A percentile compares a stretch with the other conserved stretches of the same genome.
phyloP scores from a whole-genome alignment of 2,113 vertebrate species.

The Phrynocephalus versicolor region DNA sequence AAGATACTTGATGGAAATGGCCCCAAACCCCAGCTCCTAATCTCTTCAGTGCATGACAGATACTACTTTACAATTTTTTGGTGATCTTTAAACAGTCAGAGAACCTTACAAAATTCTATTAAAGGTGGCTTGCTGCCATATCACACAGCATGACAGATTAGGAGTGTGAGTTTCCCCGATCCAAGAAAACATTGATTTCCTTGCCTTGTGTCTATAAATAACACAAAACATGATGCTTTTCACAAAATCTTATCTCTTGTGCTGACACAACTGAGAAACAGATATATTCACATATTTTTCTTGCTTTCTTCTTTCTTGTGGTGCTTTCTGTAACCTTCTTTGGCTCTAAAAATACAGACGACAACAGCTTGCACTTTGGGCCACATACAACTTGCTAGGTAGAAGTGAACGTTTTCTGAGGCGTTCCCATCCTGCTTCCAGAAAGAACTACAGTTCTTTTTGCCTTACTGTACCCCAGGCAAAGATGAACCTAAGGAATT shows the following conservation, averaged over 20 bases:
- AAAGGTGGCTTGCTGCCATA: slow-evolving; percentile 32
- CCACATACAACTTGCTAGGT: neutral
- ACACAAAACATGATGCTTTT: slow-evolving; percentile 27
- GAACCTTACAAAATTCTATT: neutral
- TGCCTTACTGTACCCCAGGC: slow-evolving; percentile 29
- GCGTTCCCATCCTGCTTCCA: slow-evolving; percentile 37
- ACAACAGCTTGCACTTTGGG: neutral
- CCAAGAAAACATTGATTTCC: slow-evolving; percentile 47
- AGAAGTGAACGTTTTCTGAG: slow-evolving; percentile 20
- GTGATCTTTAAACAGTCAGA: neutral
- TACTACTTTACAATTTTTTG: neutral
- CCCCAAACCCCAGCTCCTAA: slow-evolving; percentile 2
- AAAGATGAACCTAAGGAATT: slow-evolving; percentile 6
- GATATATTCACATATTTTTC: slow-evolving; percentile 1
- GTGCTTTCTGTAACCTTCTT: slow-evolving; percentile 4
- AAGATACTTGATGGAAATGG: neutral
- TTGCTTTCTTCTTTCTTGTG: slow-evolving; percentile 5
- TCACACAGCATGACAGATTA: slow-evolving; percentile 2
- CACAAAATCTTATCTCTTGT: slow-evolving; percentile 31
- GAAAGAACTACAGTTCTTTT: slow-evolving; percentile 46
- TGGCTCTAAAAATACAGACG: neutral
- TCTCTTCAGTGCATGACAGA: neutral
- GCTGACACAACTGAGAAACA: slow-evolving; percentile 16
- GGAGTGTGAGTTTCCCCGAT: slow-evolving; percentile 23
- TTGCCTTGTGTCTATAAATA: slow-evolving; percentile 58